Evolutionary conservation across 2,888 invertebrate genomes (phyloP), one percentile per base, ranked within the genome.

Genomic region (Standfussiana lucernea): DNA sequence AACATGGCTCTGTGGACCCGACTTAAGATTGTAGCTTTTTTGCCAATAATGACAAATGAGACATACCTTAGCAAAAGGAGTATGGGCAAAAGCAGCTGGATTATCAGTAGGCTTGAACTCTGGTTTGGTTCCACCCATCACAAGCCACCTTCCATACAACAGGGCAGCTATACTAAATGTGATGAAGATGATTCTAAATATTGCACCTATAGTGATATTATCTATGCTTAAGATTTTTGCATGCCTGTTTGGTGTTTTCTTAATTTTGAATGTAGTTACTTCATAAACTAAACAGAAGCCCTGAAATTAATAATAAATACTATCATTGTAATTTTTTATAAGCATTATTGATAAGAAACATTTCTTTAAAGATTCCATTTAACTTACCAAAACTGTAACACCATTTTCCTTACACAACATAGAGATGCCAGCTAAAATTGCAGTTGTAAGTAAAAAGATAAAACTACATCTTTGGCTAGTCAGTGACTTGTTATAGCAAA

Each of bases 361-460:
- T 15, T 50, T 37, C 28, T 13, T 42, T 11, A n/a, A 35, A 21
- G 8, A 47, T 35, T 28, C 1, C 69, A 64, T 61, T 67, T 37
- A 62, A 88, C 89, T 85, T 50, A 99, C 99, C 95, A 99, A 97
- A 77, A 98, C 98, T 72, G 98, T 99, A 59, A 99, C 97, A 45
- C 99, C 99, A 93, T 98, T 99, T 95, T 99, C 99, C 94, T 99
- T 99, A 92, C 98, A 99, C n/a, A 99, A 95, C 96, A 99, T 98
- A 72, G 99, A 98, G 67, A 97, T 91, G 40, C 96, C 95, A 78
- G 97, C 96, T 66, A 97, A 91, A 45, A 97, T 59, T 69, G 97
- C 91, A 80, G 95, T 95, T 62, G 88, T 68, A 40, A 91, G 11
- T 78, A 96, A 88, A 89, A 90, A 92, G 0, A 91, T 32, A 75